Base-by-base conservation (phyloP, 2,888 invertebrate species). In the Protodeltote pygarga region DNA sequence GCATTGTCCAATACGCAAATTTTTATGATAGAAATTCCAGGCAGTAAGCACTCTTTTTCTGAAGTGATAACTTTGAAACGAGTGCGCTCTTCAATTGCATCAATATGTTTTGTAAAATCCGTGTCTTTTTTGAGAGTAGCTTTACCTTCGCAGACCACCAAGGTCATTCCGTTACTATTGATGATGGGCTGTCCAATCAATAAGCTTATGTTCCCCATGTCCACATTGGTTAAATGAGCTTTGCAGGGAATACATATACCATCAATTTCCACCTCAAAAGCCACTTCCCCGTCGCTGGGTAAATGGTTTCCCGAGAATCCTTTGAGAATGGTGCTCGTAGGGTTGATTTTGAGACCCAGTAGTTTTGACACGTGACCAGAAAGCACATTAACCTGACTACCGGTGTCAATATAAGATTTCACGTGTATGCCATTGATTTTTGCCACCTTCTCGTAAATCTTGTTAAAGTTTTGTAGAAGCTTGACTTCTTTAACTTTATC, bases 121-220 rank as follows among this genome's bases (percentile, higher is more conserved):
- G 2, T 2, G 9, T 29, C 19, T 9, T 3, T n/a, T 6, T 5
- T 23, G 2, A 40, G 28, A 9, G 14, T 38, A 0, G 57, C 37
- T 3, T 47, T 57, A 0, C 53, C 38, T 0, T 65, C 42, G 9
- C 49, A 42, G 1, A 67, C 64, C 1, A 33, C 27, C 1, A 59
- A 19, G 5, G 64, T 32, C 13, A 65, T 42, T 0, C 42, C 35
- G 0, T 63, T 37, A 3, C n/a, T 23, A 15, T 66, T 65, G 2
- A 65, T 66, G 0, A 71, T 24, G 1, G 70, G 70, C 24, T 72
- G 63, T 0, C 61, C 68, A 19, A 67, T 55, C 3, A 72, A 14
- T 10, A 72, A 9, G 21, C 46, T 13, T 0, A 70, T 32, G 0
- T 45, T 50, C 0, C 29, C 19, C 66, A 70, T 61, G 2, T 60